Evolutionary conservation across 2,888 invertebrate species (phyloP), one percentile per base, ranked within the genome.

Genomic region (Steinernema carpocapsae): DNA sequence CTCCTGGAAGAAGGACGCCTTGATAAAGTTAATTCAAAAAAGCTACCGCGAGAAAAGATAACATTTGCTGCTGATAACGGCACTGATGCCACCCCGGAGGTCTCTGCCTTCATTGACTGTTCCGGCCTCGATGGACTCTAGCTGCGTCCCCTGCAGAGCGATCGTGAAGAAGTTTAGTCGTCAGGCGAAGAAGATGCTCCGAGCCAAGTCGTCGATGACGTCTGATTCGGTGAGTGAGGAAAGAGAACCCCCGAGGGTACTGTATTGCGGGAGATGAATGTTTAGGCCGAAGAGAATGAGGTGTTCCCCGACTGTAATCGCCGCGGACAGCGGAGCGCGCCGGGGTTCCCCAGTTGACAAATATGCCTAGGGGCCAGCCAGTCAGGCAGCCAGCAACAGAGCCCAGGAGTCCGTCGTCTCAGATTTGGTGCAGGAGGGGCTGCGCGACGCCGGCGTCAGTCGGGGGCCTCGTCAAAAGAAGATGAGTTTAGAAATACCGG

Each of bases 301-400:
- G 52, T 52, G 52, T 52, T 48, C 24, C 52, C 24, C 52, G 52
- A 12, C 37, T 37, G 37, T 10, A 37, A 37, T 37, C 37, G 37
- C 10, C 10, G 37, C 37, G 37, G 10, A 6, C 4, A 37, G 37
- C 3, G 37, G 37, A 3, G 37, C 37, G 37, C 37, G 37, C 10
- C 17, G 26, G 56, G 56, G 56, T 64, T 32, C 64, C 32, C 2
- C 32, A 32, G 64, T 29, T 64, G 32, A 64, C 32, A 64, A 64
- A 64, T 64, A 64, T 64, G 64, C 64, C 32, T 64, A 64, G 64
- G 64, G 64, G 64, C 64, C 29, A 32, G 64, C 24, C n/a, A 56
- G 56, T 56, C 26, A 22, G 56, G n/a, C n/a, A n/a, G n/a, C n/a
- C n/a, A n/a, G n/a, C n/a, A n/a, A n/a, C 37, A 37, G 37, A 37